A percentile compares a stretch with the other conserved stretches of the same genome.
These are phyloP conservation scores for Polymixis flavicincta DNA, from an alignment of 2,888 invertebrate genomes.

Conservation along the genomic window DNA sequence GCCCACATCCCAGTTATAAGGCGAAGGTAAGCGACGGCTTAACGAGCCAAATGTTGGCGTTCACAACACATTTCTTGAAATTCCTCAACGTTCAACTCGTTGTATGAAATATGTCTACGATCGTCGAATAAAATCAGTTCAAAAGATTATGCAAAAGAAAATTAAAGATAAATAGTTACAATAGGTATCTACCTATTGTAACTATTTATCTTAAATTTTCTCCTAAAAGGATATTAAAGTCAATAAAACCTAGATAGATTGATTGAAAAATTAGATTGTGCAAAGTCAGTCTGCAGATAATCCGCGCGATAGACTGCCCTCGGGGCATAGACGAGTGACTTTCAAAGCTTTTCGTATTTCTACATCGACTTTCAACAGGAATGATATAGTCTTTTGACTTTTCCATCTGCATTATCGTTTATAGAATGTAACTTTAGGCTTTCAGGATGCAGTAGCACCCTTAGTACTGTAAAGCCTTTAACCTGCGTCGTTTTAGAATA, in stretches of 20 bases:
- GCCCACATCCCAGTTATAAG: constrained; percentile 67
- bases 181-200: neutral
- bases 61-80: constrained; percentile 42
- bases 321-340: neutral
- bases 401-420: neutral
- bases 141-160: too few species aligned
- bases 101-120: neutral
- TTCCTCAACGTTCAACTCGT: constrained; percentile 24
- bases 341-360: neutral
- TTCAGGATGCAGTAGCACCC: neutral
- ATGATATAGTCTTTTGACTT: neutral
- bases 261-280: neutral
- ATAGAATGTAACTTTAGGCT: neutral
- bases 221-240: too few species aligned
- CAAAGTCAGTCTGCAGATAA: neutral
- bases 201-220: neutral
- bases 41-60: constrained; percentile 44
- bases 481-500: too few species aligned
- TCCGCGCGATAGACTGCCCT: neutral
- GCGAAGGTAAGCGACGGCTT: constrained; percentile 66
- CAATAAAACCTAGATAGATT: too few species aligned
- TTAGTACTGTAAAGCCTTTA: neutral
- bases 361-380: neutral
- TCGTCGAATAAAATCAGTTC: neutral
- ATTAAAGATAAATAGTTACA: too few species aligned